phyloP scores from a whole-genome alignment of 2,797 vertebrate genomes.

The Gymnocypris eckloni region DNA sequence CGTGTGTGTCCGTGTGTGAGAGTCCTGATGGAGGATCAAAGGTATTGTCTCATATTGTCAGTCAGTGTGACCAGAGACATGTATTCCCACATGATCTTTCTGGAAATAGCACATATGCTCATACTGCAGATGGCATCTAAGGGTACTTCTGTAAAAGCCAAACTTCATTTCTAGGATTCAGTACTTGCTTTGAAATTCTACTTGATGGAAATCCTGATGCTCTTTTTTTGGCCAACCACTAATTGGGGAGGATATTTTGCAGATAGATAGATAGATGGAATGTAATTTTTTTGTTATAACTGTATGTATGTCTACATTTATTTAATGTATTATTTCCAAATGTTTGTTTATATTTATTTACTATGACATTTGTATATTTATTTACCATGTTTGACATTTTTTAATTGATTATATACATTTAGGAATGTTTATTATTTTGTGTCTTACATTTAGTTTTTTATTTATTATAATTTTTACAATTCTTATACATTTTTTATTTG shows the following conservation, averaged over 20 bases:
- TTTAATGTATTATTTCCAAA: too few species aligned
- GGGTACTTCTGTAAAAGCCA: constrained; percentile 74
- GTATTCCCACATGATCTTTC: constrained; percentile 70
- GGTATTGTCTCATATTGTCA: constrained; percentile 43
- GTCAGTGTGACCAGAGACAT: constrained; percentile 66
- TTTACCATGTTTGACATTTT: too few species aligned
- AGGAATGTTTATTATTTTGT: not conserved
- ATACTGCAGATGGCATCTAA: constrained; percentile 64
- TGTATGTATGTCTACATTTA: not conserved
- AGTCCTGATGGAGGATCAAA: constrained; percentile 57
- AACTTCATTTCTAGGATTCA: not conserved
- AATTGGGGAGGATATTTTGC: not conserved
- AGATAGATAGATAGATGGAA: too few species aligned
- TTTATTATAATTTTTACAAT: not conserved
- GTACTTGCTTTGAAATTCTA: not conserved
- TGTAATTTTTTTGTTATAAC: not conserved
- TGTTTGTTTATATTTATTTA: not conserved
- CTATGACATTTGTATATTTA: too few species aligned
- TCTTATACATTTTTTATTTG: not conserved
- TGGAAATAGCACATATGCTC: constrained; percentile 51
- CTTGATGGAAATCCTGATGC: not conserved
- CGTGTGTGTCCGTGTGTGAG: constrained; percentile 21
- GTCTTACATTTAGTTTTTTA: not conserved
- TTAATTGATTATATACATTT: not conserved
- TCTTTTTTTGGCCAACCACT: not conserved